phyloP scores from a whole-genome alignment of 2,113 vertebrate genomes.

The Trachemys scripta region DNA sequence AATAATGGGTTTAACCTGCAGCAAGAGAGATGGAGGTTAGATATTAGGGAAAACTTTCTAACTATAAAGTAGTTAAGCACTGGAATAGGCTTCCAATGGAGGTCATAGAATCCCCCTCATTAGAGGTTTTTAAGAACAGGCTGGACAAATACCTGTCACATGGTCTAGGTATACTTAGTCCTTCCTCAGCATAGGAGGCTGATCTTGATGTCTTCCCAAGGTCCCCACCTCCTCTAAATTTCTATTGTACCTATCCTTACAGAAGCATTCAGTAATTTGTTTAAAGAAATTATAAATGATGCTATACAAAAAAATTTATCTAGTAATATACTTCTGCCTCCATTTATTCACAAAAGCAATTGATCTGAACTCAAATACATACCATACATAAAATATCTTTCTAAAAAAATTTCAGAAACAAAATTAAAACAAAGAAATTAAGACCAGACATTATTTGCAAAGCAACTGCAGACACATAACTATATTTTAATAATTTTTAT shows the following conservation, averaged over 20 bases:
- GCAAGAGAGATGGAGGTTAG: not conserved
- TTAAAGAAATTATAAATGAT: not conserved
- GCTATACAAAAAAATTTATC: slow-evolving; percentile 50
- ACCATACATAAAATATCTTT: not conserved
- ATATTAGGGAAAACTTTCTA: too few species aligned
- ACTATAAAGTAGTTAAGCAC: not conserved
- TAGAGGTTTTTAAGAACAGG: not conserved
- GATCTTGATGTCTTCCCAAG: not conserved
- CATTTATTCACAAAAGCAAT: slow-evolving; percentile 32
- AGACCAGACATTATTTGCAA: not conserved
- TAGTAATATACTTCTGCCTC: slow-evolving; percentile 39
- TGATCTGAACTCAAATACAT: slow-evolving; percentile 18
- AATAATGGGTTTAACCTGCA: not conserved
- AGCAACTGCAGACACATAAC: not conserved
- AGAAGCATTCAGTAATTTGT: slow-evolving; percentile 38
- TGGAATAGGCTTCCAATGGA: not conserved
- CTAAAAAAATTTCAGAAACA: not conserved
- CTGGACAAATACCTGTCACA: not conserved
- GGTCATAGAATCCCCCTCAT: not conserved
- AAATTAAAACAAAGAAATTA: not conserved
- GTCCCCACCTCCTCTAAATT: not conserved
- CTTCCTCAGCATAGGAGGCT: not conserved
- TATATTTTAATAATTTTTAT: not conserved
- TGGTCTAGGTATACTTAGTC: not conserved
- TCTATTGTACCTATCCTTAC: not conserved